Evolutionary conservation across 1,140 invertebrate genomes (phyloP).

Genomic region (Papilio machaon): DNA sequence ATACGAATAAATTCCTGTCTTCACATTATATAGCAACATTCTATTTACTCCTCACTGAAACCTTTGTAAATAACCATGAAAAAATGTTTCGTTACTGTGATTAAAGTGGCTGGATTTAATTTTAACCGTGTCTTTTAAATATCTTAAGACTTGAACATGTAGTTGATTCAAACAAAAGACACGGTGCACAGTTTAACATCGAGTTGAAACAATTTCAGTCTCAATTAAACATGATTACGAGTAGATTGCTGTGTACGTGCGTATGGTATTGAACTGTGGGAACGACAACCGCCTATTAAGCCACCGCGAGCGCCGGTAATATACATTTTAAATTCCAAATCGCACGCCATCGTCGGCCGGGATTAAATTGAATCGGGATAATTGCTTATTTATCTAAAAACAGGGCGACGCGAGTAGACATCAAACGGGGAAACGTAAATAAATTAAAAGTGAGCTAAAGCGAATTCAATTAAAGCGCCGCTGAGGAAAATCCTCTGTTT

Average conservation of each 20-base stretch:
- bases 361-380: slow-evolving; percentile 71
- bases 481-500: slow-evolving; percentile 60
- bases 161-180: neutral
- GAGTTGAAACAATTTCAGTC: slow-evolving; percentile 27
- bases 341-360: slow-evolving; percentile 47
- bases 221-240: slow-evolving; percentile 36
- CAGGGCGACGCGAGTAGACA: slow-evolving; percentile 57
- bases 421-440: slow-evolving; percentile 74
- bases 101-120: no score
- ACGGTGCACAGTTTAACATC: neutral
- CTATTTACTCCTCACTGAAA: no score
- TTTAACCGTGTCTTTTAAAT: no score
- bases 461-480: slow-evolving; percentile 74
- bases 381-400: slow-evolving; percentile 78
- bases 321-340: slow-evolving; percentile 51
- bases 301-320: slow-evolving; percentile 19
- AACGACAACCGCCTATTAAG: slow-evolving; percentile 33
- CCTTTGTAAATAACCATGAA: no score
- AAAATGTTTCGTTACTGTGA: no score
- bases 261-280: neutral
- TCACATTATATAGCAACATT: no score
- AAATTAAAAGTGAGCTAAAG: slow-evolving; percentile 75
- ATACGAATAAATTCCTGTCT: no score
- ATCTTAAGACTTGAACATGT: neutral
- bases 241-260: slow-evolving; percentile 21